phyloP scores from a whole-genome alignment of 2,797 vertebrate species.

The Megalops cyprinoides region DNA sequence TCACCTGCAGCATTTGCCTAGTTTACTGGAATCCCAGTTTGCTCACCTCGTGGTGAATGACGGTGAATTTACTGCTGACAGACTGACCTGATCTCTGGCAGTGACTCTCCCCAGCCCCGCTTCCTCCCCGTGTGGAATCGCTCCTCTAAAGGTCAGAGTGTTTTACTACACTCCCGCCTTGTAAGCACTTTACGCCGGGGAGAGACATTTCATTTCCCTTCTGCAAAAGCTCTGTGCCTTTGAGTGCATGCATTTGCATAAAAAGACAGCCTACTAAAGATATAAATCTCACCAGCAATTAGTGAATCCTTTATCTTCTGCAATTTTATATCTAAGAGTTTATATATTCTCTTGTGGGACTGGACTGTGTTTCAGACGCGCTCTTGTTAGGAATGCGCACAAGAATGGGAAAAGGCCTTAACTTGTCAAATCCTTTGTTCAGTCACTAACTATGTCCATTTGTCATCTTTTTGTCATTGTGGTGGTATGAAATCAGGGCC shows the following conservation, averaged over 20 bases:
- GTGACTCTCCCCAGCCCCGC: too few species aligned
- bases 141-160: too few species aligned
- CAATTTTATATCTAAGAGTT: conserved; percentile 55
- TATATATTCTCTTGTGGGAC: conserved; percentile 46
- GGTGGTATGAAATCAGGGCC: neutral
- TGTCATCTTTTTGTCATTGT: neutral
- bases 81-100: too few species aligned
- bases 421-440: neutral
- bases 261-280: conserved; percentile 42
- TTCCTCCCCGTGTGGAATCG: neutral
- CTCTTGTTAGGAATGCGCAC: conserved; percentile 50
- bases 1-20: too few species aligned
- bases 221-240: conserved; percentile 37
- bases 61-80: too few species aligned
- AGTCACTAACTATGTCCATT: neutral
- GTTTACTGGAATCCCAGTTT: too few species aligned
- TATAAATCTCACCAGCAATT: conserved; percentile 55
- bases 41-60: too few species aligned
- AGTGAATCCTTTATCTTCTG: conserved; percentile 61
- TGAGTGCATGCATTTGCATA: conserved; percentile 49
- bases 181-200: conserved; percentile 55
- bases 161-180: too few species aligned
- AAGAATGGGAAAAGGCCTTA: conserved; percentile 37
- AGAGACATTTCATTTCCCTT: conserved; percentile 54
- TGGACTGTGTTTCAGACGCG: conserved; percentile 42